phyloP scores from a whole-genome alignment of 2,888 invertebrate genomes.

The Chouioia cunea region DNA sequence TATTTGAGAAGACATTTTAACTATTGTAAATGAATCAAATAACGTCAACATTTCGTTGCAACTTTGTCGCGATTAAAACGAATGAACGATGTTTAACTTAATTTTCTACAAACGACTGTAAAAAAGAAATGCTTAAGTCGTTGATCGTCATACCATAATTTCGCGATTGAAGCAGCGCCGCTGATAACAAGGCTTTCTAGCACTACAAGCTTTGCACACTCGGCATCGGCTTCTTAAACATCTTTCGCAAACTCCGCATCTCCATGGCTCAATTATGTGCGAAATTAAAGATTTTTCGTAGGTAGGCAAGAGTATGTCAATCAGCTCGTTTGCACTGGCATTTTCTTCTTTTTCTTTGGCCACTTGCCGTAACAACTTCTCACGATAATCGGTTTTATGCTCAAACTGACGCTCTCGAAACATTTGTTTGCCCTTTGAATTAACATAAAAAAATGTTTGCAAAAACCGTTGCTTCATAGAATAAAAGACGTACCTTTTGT shows the following conservation, averaged over 20 bases:
- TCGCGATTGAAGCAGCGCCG: conserved; percentile 23
- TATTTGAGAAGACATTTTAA: too few species aligned
- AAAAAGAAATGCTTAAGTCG: neutral
- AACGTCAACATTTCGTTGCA: too few species aligned
- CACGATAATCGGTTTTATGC: conserved; percentile 59
- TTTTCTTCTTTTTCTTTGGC: neutral
- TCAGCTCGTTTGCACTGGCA: neutral
- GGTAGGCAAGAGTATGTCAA: conserved; percentile 5
- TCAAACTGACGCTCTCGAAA: conserved; percentile 69
- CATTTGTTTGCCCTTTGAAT: too few species aligned
- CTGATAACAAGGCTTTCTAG: neutral
- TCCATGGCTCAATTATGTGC: conserved; percentile 53
- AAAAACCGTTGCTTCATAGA: too few species aligned
- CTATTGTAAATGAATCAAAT: too few species aligned
- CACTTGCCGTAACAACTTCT: neutral
- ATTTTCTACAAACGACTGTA: too few species aligned
- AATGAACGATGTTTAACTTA: too few species aligned
- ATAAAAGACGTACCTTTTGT: too few species aligned
- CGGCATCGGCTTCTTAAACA: conserved; percentile 85
- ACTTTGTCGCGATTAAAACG: too few species aligned
- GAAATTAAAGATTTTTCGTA: conserved; percentile 66
- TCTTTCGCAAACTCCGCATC: conserved; percentile 83
- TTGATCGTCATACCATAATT: conserved; percentile 22
- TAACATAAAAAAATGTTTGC: too few species aligned
- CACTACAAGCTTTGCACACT: conserved; percentile 69